Evolutionary conservation across 1,140 invertebrate genomes (phyloP).

Genomic region (Drosophila aff.): DNA sequence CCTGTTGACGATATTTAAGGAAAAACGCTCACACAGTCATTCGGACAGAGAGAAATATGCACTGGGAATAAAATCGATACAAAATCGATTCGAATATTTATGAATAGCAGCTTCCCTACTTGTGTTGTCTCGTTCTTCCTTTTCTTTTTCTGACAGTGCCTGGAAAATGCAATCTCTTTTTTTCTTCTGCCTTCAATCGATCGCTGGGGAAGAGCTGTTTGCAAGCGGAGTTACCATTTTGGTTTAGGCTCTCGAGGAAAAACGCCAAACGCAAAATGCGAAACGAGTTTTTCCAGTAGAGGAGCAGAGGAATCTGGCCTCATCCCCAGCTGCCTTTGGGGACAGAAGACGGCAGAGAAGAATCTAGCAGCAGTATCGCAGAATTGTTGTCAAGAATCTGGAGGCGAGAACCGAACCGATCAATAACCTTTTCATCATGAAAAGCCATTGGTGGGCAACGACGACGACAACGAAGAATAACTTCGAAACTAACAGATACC

Average conservation of each 20-base stretch:
- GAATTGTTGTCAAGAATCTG: conserved; percentile 45
- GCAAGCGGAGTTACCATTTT: conserved; percentile 17
- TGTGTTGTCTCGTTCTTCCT: background rate
- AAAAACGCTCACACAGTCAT: conserved; percentile 14
- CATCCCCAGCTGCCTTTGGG: conserved; percentile 19
- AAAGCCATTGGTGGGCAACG: conserved; percentile 23
- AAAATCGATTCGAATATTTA: background rate
- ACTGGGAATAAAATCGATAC: background rate
- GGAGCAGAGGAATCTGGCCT: conserved; percentile 44
- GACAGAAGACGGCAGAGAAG: background rate
- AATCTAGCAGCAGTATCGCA: background rate
- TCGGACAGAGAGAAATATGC: background rate
- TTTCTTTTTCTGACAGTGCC: conserved; percentile 4
- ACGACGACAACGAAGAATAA: background rate
- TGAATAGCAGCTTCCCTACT: background rate
- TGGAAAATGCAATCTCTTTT: conserved; percentile 14
- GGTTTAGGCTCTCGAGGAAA: conserved; percentile 24
- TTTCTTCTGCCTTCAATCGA: background rate
- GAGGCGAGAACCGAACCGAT: conserved; percentile 41
- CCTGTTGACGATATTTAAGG: conserved; percentile 45
- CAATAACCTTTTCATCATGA: conserved; percentile 43
- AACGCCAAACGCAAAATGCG: conserved; percentile 24
- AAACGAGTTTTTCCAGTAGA: conserved; percentile 48
- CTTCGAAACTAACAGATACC: background rate
- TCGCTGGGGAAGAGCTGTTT: conserved; percentile 11